Evolutionary conservation across 2,113 vertebrate species (phyloP), one percentile per base, ranked within the genome.

Genomic region (Nibea coibor): DNA sequence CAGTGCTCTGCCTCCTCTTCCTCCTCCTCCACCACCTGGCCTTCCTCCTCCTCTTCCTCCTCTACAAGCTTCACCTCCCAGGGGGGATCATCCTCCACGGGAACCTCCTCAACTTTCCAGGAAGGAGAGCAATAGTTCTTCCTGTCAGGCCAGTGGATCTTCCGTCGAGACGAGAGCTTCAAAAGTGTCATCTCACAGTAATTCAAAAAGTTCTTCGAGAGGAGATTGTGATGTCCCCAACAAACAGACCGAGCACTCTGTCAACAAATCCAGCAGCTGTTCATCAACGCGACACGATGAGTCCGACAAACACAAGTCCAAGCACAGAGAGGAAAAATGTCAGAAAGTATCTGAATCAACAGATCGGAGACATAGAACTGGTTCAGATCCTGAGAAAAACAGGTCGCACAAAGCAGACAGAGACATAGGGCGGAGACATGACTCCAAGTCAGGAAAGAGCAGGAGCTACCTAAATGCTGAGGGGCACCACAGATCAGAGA

Each of bases 391-490:
- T n/a, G 86, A 88, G 10, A 83, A 81, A 71, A 84, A 70, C 45
- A 66, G 79, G 26, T 75, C 71, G 53, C 86, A 93, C 83, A 96
- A 93, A 85, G 92, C 93, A 28, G 70, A 90, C 43, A 95, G 91
- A 88, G 85, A 87, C 19, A 67, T 88, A 2, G 90, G 87, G 50
- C 95, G 88, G 58, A 96, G 94, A 92, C 81, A 93, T 64, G 94
- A 95, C n/a, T 82, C 80, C 51, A 90, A 91, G 75, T 89, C 93
- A 47, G 48, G 2, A 67, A 87, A 87, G 91, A 80, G 82, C 87
- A 72, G 93, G 88, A 84, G 72, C 4, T 28, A 94, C 90, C 58
- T 53, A 53, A 82, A 91, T 42, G 87, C 85, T 11, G 93, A 95
- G 12, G 84, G 90, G 0, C 80, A 87, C 82, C 92, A 88, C 81